Evolutionary conservation across 53 echinoderm and acorn worm species (phyloP).

Genomic region (Antedon mediterranea): DNA sequence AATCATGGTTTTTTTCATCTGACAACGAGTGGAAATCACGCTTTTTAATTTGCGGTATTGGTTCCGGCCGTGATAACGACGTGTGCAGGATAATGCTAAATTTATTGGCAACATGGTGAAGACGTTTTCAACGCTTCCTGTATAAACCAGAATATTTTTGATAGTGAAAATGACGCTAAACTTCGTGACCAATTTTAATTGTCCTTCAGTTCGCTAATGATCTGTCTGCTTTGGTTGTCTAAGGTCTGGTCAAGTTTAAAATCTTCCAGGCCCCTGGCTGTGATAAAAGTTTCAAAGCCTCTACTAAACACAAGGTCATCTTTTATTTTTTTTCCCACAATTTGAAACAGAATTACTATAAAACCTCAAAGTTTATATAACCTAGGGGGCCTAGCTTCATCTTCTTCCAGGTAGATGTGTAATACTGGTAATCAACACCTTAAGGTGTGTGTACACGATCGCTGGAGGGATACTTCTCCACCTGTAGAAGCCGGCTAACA

Average conservation of each 20-base stretch:
- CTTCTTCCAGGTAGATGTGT: not conserved
- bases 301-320: not conserved
- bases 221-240: too few species aligned
- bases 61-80: not conserved
- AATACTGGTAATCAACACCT: not conserved
- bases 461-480: not conserved
- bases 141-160: not conserved
- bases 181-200: not conserved
- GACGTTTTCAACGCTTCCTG: not conserved
- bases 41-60: not conserved
- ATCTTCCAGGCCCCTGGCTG: not conserved
- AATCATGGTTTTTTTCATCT: not conserved
- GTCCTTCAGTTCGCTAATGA: not conserved
- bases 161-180: not conserved
- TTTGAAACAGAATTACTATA: not conserved
- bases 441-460: not conserved
- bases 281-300: not conserved
- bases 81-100: not conserved
- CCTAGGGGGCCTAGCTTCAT: not conserved
- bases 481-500: not conserved
- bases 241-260: constrained; percentile 1
- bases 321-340: not conserved
- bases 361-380: not conserved
- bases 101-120: not conserved
- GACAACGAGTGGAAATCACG: not conserved